phyloP scores from a whole-genome alignment of 2,888 invertebrate species.

The Hyalella azteca region DNA sequence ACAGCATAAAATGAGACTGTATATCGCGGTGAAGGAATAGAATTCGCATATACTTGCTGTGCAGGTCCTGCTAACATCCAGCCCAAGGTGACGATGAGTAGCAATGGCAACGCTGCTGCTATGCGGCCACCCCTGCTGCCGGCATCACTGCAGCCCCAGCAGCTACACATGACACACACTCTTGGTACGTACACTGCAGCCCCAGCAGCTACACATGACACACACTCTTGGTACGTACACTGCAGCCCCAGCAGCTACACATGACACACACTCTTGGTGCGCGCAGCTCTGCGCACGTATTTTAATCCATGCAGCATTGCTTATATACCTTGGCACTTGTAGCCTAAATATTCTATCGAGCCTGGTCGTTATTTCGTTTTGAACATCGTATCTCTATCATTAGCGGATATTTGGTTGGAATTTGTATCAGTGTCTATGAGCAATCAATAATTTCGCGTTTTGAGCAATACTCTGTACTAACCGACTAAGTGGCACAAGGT shows the following conservation, averaged over 20 bases:
- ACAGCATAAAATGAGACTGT: not conserved
- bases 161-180: slow-evolving; percentile 18
- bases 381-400: too few relatives aligned
- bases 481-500: too few relatives aligned
- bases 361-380: too few relatives aligned
- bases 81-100: slow-evolving; percentile 45
- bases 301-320: too few relatives aligned
- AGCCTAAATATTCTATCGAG: too few relatives aligned
- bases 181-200: slow-evolving; percentile 26
- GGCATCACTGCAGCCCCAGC: slow-evolving; percentile 39
- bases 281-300: not conserved
- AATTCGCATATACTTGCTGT: too few relatives aligned
- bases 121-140: slow-evolving; percentile 44
- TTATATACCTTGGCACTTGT: too few relatives aligned
- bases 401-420: too few relatives aligned
- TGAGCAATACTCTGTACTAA: too few relatives aligned
- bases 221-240: not conserved
- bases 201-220: slow-evolving; percentile 29
- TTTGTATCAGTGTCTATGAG: too few relatives aligned
- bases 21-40: not conserved
- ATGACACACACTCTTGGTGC: not conserved
- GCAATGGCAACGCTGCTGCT: slow-evolving; percentile 35
- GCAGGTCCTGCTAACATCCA: slow-evolving; percentile 55
- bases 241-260: slow-evolving; percentile 24
- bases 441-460: too few relatives aligned